Evolutionary conservation across 2,113 vertebrate genomes (phyloP).

Genomic region (Penelope pileata): DNA sequence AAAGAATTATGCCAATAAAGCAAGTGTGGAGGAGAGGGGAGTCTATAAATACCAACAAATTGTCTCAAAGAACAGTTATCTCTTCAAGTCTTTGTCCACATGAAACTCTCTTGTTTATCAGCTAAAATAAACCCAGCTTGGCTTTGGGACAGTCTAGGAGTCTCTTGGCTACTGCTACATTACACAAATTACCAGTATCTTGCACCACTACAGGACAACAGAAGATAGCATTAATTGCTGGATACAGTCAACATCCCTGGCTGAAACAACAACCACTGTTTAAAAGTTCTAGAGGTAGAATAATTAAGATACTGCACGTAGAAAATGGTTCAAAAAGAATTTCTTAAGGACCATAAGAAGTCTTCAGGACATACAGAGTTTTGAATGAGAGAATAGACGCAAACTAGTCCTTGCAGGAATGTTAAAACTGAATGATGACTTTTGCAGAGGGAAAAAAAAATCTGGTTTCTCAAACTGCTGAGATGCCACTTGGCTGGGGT

Average conservation of each 20-base stretch:
- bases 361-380: neutral
- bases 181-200: neutral
- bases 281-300: neutral
- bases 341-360: neutral
- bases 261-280: neutral
- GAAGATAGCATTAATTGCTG: neutral
- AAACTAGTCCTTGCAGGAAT: neutral
- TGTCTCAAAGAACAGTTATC: neutral
- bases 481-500: neutral
- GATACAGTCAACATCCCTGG: neutral
- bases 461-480: neutral
- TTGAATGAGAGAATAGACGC: neutral
- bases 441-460: neutral
- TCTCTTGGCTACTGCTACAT: neutral
- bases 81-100: neutral
- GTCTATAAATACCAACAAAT: neutral
- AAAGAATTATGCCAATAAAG: no score
- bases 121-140: neutral
- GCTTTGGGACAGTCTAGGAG: neutral
- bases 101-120: neutral
- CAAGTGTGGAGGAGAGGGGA: accelerated
- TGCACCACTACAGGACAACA: neutral
- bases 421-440: neutral
- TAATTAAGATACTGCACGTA: neutral
- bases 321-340: neutral